Evolutionary conservation across 2,888 invertebrate species (phyloP).

Genomic region (Xestia sexstrigata): DNA sequence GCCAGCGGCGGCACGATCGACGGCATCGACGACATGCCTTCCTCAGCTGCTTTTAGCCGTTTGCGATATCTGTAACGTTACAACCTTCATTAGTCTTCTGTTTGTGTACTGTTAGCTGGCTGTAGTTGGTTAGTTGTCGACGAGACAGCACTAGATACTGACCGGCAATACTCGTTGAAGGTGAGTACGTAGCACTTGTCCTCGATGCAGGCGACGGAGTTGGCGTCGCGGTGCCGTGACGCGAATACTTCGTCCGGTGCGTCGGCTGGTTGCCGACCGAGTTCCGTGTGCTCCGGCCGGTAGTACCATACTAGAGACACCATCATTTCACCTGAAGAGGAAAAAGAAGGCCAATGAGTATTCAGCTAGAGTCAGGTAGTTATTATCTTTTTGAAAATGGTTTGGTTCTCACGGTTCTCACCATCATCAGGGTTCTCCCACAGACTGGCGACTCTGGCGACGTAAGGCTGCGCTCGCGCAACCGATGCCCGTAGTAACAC

Average conservation of each 20-base stretch:
- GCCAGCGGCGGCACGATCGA: conserved; percentile 94
- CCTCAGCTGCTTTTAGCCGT: conserved; percentile 94
- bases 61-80: conserved; percentile 94
- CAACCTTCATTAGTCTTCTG: neutral
- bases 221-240: conserved; percentile 98
- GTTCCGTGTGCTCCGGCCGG: conserved; percentile 98
- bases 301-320: conserved; percentile 99
- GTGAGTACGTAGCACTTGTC: conserved; percentile 99
- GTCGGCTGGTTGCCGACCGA: conserved; percentile 95
- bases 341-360: conserved; percentile 3
- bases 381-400: neutral
- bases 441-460: conserved; percentile 97
- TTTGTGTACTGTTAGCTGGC: neutral
- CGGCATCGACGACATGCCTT: conserved; percentile 93
- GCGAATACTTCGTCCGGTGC: conserved; percentile 98
- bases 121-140: neutral
- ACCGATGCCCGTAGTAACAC: conserved; percentile 96
- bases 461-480: conserved; percentile 96
- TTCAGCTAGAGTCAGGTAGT: neutral
- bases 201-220: conserved; percentile 99
- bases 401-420: conserved; percentile 81
- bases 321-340: conserved; percentile 97
- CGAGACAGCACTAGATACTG: conserved; percentile 12
- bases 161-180: conserved; percentile 99
- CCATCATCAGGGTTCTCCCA: conserved; percentile 99